Conservation (phyloP, 2,113 vertebrate genomes). For the Podarcis cretensis region DNA sequence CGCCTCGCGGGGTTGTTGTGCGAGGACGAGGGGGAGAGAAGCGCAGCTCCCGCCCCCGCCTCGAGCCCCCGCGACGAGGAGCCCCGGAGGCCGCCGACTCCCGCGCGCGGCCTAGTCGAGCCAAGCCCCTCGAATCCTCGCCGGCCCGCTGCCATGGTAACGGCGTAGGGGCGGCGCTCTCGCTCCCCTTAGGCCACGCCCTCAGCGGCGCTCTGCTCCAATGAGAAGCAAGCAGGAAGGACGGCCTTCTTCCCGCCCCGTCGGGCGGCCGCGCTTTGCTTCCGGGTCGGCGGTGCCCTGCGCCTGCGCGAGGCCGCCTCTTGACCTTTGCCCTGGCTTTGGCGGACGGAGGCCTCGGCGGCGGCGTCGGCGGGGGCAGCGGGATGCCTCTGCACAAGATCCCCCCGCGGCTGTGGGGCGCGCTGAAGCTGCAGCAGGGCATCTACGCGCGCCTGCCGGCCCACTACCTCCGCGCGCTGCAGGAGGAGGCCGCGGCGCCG, state of each 20-base stretch:
- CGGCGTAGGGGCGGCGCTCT: background rate
- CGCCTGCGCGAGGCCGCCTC: no score
- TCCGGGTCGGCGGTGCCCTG: no score
- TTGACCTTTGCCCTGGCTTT: no score
- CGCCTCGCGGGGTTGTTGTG: no score
- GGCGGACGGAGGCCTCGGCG: background rate
- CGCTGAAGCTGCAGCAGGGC: constrained; percentile 82
- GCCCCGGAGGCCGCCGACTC: no score
- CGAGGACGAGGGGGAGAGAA: no score
- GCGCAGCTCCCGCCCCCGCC: no score
- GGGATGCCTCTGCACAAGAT: constrained; percentile 89
- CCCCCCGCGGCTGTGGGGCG: constrained; percentile 83
- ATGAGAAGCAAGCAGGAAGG: accelerated
- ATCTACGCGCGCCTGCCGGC: constrained; percentile 87
- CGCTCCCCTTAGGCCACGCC: background rate
- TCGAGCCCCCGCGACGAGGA: no score
- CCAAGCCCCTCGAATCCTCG: no score
- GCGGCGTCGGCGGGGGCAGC: background rate
- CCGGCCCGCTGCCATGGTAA: background rate
- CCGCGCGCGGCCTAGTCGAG: no score
- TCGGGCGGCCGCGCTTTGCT: background rate
- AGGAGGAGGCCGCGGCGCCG: constrained; percentile 55
- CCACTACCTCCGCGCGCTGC: constrained; percentile 84
- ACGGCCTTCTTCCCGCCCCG: background rate
- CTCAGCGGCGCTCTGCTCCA: background rate